A percentile compares a stretch with the other conserved stretches of the same genome.
Conservation (phyloP, 2,797 vertebrate genomes). For the Hipposideros larvatus region DNA sequence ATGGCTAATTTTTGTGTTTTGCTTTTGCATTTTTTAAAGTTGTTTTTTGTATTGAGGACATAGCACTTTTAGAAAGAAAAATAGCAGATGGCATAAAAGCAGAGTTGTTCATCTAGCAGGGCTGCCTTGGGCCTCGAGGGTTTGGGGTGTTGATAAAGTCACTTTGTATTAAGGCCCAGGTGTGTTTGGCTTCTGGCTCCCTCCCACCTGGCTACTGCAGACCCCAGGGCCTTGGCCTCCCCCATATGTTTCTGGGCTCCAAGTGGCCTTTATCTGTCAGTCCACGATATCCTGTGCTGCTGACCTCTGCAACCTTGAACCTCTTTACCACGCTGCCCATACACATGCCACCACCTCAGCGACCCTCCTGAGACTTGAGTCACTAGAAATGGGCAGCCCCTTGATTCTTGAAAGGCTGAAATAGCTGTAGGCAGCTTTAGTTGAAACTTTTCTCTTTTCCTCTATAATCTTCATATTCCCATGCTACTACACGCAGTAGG, state of each 20-base stretch:
- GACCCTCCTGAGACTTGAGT: not conserved
- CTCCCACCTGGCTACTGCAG: not conserved
- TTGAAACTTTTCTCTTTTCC: not conserved
- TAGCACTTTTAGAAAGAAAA: not conserved
- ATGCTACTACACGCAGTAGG: not conserved
- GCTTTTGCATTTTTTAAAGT: not conserved
- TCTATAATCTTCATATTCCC: not conserved
- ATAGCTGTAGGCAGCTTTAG: not conserved
- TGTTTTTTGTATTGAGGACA: not conserved
- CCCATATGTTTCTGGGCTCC: not conserved
- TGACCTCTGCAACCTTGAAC: not conserved
- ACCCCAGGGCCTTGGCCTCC: not conserved
- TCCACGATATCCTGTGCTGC: fast-evolving
- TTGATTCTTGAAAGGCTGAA: not conserved
- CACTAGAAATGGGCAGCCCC: not conserved
- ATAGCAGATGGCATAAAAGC: not conserved
- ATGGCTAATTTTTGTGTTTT: not conserved
- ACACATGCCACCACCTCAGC: not conserved
- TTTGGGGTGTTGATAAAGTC: not conserved
- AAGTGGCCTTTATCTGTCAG: too few species aligned
- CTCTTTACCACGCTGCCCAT: not conserved
- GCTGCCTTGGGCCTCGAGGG: not conserved
- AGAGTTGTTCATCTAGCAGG: not conserved
- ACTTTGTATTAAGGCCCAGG: not conserved
- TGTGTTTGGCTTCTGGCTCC: not conserved